Conservation (phyloP, 2,113 vertebrate species). For the Jacana jacana region DNA sequence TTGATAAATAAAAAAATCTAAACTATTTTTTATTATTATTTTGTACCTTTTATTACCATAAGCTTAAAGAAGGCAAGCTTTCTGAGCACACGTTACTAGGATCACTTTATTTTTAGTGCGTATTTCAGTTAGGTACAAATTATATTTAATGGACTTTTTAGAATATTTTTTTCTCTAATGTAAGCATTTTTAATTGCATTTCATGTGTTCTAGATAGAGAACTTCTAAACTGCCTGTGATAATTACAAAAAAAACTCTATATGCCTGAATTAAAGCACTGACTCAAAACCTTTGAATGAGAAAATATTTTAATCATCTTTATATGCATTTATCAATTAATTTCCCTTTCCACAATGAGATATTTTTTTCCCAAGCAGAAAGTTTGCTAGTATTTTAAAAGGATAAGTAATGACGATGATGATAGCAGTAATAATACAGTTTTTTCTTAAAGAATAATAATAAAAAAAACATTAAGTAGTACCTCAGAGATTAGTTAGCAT, state of each 20-base stretch:
- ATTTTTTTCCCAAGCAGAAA: background rate
- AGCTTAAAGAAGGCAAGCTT: background rate
- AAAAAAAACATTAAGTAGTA: background rate
- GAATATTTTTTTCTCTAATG: background rate
- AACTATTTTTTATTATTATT: background rate
- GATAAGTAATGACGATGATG: background rate
- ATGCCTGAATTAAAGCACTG: background rate
- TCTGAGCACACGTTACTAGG: background rate
- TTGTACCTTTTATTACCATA: background rate
- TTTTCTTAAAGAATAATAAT: background rate
- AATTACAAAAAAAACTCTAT: background rate
- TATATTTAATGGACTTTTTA: background rate
- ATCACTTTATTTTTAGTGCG: background rate
- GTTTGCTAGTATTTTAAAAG: background rate
- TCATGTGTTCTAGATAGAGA: background rate
- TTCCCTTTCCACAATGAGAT: background rate
- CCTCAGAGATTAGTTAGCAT: background rate
- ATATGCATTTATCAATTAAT: slow-evolving; percentile 4
- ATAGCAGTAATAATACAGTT: background rate
- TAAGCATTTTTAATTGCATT: slow-evolving; percentile 17
- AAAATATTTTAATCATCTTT: background rate
- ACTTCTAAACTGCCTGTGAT: background rate
- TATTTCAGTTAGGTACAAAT: background rate
- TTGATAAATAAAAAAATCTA: background rate
- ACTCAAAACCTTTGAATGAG: background rate